Evolutionary conservation across 2,888 invertebrate species (phyloP), one percentile per base, ranked within the genome.

Genomic region (Cheilosia pagana): DNA sequence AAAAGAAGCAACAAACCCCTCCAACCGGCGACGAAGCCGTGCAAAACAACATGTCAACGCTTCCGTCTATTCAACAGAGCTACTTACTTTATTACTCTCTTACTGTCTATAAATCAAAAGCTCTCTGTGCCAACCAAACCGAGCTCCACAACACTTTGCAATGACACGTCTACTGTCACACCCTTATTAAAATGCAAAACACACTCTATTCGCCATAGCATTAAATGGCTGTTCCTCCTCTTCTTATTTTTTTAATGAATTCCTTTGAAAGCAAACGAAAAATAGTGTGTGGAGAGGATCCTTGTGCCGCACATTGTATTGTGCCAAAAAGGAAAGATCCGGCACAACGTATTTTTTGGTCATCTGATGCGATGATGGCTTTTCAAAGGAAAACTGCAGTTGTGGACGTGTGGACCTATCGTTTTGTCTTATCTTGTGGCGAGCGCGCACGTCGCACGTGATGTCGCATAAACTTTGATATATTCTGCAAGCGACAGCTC

Each of bases 101-200:
- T 67, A 50, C 67, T 62, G 72, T 82, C 62, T 55, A 72, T 78
- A 78, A 78, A 78, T 82, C 82, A 78, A 72, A 82, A 82, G 77
- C 60, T 62, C 19, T 57, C 45, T 53, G 39, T 53, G 39, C 39
- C 63, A 45, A 23, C 39, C 19, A 50, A 43, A 35, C 60, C 48
- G 68, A 50, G 12, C 16, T 21, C 39, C 14, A 25, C 45, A 45
- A 57, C 68, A 70, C 31, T 71, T 41, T 35, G 70, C 57, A 35
- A 45, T 62, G 72, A 43, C 62, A 57, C 59, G 57, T 41, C 41
- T 31, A 53, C 19, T 72, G 72, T 57, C 71, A 68, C 62, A 53
- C 52, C 60, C 74, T 68, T 48, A 83, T 83, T 78, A 59, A 68
- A 68, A 83, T 83, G 72, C 77, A 74, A 74, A 78, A 65, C 68